phyloP scores from a whole-genome alignment of 2,888 invertebrate species.

The Poecilus cupreus region DNA sequence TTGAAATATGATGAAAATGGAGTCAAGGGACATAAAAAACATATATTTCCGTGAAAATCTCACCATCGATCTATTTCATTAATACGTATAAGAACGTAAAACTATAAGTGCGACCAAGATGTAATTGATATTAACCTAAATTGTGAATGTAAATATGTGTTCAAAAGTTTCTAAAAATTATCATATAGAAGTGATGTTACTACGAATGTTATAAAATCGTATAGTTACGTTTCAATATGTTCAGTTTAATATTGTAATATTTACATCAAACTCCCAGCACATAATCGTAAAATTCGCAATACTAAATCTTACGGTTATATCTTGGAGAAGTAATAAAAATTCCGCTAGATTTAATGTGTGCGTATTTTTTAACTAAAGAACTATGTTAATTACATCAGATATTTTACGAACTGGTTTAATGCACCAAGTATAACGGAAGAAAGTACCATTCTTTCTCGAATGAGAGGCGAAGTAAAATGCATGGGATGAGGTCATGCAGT shows the following conservation, averaged over 20 bases:
- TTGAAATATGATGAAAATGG: too few species aligned
- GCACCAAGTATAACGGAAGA: neutral
- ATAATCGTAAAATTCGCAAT: slow-evolving; percentile 1
- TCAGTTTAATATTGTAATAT: too few species aligned
- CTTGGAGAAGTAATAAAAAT: slow-evolving; percentile 1
- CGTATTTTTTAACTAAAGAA: neutral
- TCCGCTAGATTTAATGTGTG: neutral
- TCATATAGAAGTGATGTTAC: too few species aligned
- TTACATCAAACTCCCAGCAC: neutral
- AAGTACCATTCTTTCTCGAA: neutral
- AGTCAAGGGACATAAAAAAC: too few species aligned
- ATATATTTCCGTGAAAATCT: too few species aligned
- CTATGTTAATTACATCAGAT: neutral
- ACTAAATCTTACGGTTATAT: neutral
- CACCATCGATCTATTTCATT: too few species aligned
- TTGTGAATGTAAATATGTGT: neutral
- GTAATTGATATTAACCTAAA: too few species aligned
- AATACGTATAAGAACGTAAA: too few species aligned
- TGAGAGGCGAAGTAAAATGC: neutral
- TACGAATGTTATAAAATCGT: too few species aligned
- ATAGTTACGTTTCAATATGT: too few species aligned
- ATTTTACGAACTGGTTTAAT: slow-evolving; percentile 12
- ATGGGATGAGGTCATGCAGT: neutral
- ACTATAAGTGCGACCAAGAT: too few species aligned
- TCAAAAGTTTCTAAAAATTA: too few species aligned